A percentile compares a stretch with the other conserved stretches of the same genome.
These are phyloP conservation scores for Siniperca knerii DNA, from an alignment of 2,113 vertebrate species.

Conservation along the genomic window DNA sequence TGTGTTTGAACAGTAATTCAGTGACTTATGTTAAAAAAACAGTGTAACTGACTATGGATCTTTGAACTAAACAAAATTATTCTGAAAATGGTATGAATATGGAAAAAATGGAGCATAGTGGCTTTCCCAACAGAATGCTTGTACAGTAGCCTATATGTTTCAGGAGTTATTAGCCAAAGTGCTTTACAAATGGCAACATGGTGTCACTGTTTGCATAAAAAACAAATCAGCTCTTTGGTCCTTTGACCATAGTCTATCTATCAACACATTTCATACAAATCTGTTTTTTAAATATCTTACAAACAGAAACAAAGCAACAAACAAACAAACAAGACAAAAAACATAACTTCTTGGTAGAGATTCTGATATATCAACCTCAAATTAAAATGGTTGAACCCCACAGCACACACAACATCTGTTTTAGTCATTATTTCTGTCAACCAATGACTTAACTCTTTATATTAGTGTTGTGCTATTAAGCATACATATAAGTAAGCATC, in stretches of 20 bases:
- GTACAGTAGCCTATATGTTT: too few species aligned
- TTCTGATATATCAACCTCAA: neutral
- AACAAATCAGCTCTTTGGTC: neutral
- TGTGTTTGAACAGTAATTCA: too few species aligned
- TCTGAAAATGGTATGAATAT: neutral
- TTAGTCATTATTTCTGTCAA: neutral
- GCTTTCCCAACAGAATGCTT: too few species aligned
- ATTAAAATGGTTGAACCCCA: neutral
- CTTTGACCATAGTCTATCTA: neutral
- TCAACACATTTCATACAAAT: neutral
- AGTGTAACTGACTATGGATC: too few species aligned
- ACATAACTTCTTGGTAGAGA: neutral
- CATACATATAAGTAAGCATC: neutral
- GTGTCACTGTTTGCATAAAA: neutral
- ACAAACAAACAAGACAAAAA: too few species aligned
- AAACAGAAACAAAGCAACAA: too few species aligned
- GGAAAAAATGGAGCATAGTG: neutral
- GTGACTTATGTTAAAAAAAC: too few species aligned
- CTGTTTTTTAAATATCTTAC: neutral
- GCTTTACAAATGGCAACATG: neutral
- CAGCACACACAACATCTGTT: neutral
- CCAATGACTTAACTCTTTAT: neutral
- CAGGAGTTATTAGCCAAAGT: too few species aligned
- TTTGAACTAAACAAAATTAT: too few species aligned
- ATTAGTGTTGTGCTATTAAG: neutral